A percentile compares a stretch with the other conserved stretches of the same genome.
Evolutionary conservation across 2,797 vertebrate species (phyloP).

Genomic region (Emys orbicularis): DNA sequence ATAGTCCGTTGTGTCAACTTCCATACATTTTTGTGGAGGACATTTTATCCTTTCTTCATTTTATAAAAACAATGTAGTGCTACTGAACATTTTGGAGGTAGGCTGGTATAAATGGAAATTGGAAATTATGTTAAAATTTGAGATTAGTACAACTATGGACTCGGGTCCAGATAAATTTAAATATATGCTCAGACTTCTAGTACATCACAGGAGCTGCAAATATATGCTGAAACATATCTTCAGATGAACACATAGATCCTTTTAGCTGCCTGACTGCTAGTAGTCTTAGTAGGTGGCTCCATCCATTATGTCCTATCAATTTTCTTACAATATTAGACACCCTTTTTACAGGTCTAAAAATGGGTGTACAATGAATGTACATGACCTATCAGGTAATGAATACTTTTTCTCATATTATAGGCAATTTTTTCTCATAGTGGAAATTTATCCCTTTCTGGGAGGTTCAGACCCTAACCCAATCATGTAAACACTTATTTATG

Average conservation of each 20-base stretch:
- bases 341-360: slow-evolving; percentile 52
- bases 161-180: slow-evolving; percentile 48
- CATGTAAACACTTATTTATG: not conserved
- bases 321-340: slow-evolving; percentile 72
- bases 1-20: not conserved
- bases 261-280: slow-evolving; percentile 67
- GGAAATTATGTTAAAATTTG: slow-evolving; percentile 28
- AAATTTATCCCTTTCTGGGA: not conserved
- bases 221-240: slow-evolving; percentile 75
- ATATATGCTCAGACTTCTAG: slow-evolving; percentile 46
- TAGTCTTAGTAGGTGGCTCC: slow-evolving; percentile 68
- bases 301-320: slow-evolving; percentile 72
- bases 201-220: slow-evolving; percentile 61
- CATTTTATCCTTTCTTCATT: not conserved
- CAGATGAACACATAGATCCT: slow-evolving; percentile 68
- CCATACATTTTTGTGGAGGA: not conserved
- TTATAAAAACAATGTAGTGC: not conserved
- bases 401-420: not conserved
- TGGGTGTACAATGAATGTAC: slow-evolving; percentile 32
- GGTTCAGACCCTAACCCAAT: not conserved
- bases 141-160: slow-evolving; percentile 41
- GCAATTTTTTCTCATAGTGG: not conserved
- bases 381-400: not conserved
- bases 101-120: not conserved
- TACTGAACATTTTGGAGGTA: slow-evolving; percentile 28